phyloP scores from a whole-genome alignment of 2,888 invertebrate species.

The Epirrita christyi region DNA sequence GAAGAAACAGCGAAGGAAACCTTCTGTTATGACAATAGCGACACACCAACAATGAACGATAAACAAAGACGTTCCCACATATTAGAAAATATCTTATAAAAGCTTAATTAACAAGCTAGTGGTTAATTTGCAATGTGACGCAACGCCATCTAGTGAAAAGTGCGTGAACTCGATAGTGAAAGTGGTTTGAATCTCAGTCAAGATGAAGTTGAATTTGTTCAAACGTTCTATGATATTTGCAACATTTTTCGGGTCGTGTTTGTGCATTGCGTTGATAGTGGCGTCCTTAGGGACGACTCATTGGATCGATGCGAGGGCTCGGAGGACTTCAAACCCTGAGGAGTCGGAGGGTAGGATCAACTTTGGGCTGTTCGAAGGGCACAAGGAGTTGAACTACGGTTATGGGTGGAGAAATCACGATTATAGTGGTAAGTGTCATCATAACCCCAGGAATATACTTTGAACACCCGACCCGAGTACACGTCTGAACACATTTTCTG shows the following conservation, averaged over 20 bases:
- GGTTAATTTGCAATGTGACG: conserved; percentile 63
- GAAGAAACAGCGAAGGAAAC: conserved; percentile 48
- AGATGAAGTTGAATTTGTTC: conserved; percentile 87
- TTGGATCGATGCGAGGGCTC: conserved; percentile 92
- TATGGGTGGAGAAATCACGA: conserved; percentile 91
- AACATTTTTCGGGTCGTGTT: conserved; percentile 91
- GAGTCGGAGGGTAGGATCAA: conserved; percentile 90
- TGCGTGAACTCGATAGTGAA: conserved; percentile 58
- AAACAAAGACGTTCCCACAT: conserved; percentile 51
- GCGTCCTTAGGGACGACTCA: conserved; percentile 93
- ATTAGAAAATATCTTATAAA: conserved; percentile 63
- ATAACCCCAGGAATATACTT: too few relatives aligned
- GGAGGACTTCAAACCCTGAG: conserved; percentile 86
- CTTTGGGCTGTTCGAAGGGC: conserved; percentile 95
- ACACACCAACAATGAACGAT: conserved; percentile 61
- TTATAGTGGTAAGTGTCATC: conserved; percentile 87
- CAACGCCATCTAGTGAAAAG: conserved; percentile 68
- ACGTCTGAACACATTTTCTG: too few relatives aligned
- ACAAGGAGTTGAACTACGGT: conserved; percentile 90
- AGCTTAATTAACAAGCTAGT: conserved; percentile 43
- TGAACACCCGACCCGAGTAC: too few relatives aligned
- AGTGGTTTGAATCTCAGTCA: conserved; percentile 53
- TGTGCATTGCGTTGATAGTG: conserved; percentile 90
- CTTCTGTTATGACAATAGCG: conserved; percentile 48
- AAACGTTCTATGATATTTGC: conserved; percentile 92